Percentiles rank a stretch among this genome's conserved stretches.
These are phyloP conservation scores for Phoenoteleia sp. DNA, from an alignment of 2,888 invertebrate species.

Conservation along the genomic window DNA sequence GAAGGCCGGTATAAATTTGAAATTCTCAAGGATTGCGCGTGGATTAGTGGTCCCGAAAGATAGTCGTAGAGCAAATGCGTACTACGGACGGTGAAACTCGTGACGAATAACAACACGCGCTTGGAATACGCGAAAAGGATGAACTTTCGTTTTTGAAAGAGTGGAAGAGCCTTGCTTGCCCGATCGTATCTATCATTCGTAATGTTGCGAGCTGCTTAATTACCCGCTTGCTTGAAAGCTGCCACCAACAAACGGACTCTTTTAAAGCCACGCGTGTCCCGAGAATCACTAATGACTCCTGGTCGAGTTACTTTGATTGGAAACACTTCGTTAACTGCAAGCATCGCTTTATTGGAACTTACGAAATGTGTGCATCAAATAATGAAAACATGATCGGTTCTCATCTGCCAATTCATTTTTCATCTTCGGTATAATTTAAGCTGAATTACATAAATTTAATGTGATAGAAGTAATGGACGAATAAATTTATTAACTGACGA, in stretches of 20 bases:
- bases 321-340: slow-evolving; percentile 28
- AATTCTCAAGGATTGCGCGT: slow-evolving; percentile 52
- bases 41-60: slow-evolving; percentile 49
- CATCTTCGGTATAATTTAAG: no score
- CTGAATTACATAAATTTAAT: no score
- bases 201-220: slow-evolving; percentile 58
- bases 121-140: slow-evolving; percentile 83
- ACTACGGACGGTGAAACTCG: slow-evolving; percentile 83
- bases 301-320: slow-evolving; percentile 39
- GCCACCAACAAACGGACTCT: not conserved
- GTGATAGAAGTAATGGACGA: no score
- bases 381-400: not conserved
- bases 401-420: slow-evolving; percentile 7
- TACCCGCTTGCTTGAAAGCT: slow-evolving; percentile 45
- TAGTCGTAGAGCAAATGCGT: slow-evolving; percentile 65
- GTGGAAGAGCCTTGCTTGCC: slow-evolving; percentile 52
- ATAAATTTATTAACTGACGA: no score
- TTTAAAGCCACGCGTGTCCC: slow-evolving; percentile 16
- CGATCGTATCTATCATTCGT: slow-evolving; percentile 58
- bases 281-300: slow-evolving; percentile 34
- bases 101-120: slow-evolving; percentile 78
- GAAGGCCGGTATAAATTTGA: slow-evolving; percentile 61
- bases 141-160: slow-evolving; percentile 79
- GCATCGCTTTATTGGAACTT: slow-evolving; percentile 25
- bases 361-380: slow-evolving; percentile 18